Evolutionary conservation across 2,797 vertebrate genomes (phyloP), one percentile per base, ranked within the genome.

Genomic region (Otolemur crassicaudatus): DNA sequence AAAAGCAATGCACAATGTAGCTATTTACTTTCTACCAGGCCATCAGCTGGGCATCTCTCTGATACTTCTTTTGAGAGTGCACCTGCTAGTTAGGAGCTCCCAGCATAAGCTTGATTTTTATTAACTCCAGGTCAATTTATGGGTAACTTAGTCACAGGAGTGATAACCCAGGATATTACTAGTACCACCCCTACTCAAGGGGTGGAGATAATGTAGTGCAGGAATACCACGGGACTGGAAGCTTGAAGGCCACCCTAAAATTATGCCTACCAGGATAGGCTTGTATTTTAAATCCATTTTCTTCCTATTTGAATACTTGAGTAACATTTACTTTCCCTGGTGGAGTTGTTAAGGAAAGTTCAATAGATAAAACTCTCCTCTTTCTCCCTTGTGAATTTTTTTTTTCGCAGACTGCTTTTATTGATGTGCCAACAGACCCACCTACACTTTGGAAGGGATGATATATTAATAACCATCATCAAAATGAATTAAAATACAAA

Each of bases 381-480:
- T 72, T 12, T 19, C 79, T 87, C 13, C 17, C 82, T 17, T 3
- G 31, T 67, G 25, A n/a, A n/a, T n/a, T n/a, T n/a, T n/a, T n/a
- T n/a, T n/a, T n/a, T n/a, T n/a, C n/a, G n/a, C n/a, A n/a, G n/a
- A n/a, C n/a, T 0, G 0, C 53, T 97, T 98, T 98, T 99, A 98
- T 98, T 98, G 97, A 97, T 58, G 94, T 73, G 87, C 77, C 76
- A 95, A 92, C 1, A 95, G 87, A 94, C 60, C 87, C 96, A 83
- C 60, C 58, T 69, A 89, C n/a, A 94, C 96, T 82, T 77, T 40
- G 85, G 72, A 91, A 90, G 94, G 85, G 75, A 92, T 20, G 87
- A 93, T 83, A 96, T 14, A 49, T 84, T 90, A 92, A 96, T 93
- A 61, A 88, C 96, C 96, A 83, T 95, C 87, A 86, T 27, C 93